Evolutionary conservation across 2,797 vertebrate genomes (phyloP).

Genomic region (Vespertilio murinus): DNA sequence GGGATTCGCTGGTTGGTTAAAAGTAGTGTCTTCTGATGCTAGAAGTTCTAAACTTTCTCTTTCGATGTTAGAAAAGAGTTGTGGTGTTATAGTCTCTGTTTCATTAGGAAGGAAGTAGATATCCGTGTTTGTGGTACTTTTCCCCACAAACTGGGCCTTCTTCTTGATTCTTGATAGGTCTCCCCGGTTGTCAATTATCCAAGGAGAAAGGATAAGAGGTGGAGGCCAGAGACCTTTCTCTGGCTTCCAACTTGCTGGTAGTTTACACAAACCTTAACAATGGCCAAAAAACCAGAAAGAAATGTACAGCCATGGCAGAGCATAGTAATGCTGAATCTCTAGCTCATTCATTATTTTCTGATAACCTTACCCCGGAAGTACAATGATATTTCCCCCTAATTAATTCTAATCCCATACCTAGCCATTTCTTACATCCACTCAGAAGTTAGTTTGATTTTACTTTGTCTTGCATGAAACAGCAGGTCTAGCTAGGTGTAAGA

Average conservation of each 20-base stretch:
- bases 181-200: neutral
- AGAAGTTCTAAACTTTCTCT: neutral
- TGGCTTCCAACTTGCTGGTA: neutral
- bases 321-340: neutral
- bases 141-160: neutral
- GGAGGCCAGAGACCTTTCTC: neutral
- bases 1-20: neutral
- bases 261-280: neutral
- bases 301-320: neutral
- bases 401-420: constrained; percentile 36
- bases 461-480: too few species aligned
- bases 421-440: constrained; percentile 31
- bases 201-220: neutral
- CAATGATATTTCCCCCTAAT: neutral
- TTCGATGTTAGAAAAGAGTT: neutral
- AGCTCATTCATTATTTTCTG: constrained; percentile 6
- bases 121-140: neutral
- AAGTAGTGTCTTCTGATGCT: neutral
- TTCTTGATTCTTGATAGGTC: neutral
- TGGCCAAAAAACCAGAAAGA: neutral
- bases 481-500: neutral
- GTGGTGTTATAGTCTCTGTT: neutral
- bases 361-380: constrained; percentile 12
- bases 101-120: neutral
- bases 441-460: neutral